phyloP scores from a whole-genome alignment of 2,797 vertebrate genomes.

The Eulemur rubriventer region DNA sequence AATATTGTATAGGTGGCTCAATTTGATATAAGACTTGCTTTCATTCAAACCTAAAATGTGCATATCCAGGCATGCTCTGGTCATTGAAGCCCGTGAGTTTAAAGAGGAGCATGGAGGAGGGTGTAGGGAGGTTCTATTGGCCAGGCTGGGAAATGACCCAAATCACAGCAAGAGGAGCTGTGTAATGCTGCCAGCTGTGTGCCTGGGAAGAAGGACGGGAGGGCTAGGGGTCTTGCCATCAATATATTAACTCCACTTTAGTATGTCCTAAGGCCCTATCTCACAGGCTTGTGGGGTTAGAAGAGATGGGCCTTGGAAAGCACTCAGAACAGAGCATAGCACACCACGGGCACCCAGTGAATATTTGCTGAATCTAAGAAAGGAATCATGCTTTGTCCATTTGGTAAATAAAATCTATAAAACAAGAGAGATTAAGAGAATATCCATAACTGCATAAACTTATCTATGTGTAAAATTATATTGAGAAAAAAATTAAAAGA shows the following conservation, averaged over 20 bases:
- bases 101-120: neutral
- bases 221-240: neutral
- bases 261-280: neutral
- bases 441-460: neutral
- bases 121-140: neutral
- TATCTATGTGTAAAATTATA: neutral
- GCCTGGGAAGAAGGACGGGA: neutral
- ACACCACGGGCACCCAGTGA: neutral
- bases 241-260: neutral
- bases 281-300: neutral
- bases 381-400: neutral
- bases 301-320: neutral
- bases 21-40: neutral
- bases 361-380: neutral
- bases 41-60: neutral
- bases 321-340: neutral
- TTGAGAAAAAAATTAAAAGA: neutral
- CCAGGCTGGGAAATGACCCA: neutral
- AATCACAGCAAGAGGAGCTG: neutral
- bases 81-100: neutral
- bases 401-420: constrained; percentile 11
- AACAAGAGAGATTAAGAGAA: neutral
- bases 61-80: neutral
- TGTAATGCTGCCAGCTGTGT: neutral
- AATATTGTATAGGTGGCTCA: neutral